Conservation (phyloP, 2,797 vertebrate genomes). For the Glyptemys insculpta region DNA sequence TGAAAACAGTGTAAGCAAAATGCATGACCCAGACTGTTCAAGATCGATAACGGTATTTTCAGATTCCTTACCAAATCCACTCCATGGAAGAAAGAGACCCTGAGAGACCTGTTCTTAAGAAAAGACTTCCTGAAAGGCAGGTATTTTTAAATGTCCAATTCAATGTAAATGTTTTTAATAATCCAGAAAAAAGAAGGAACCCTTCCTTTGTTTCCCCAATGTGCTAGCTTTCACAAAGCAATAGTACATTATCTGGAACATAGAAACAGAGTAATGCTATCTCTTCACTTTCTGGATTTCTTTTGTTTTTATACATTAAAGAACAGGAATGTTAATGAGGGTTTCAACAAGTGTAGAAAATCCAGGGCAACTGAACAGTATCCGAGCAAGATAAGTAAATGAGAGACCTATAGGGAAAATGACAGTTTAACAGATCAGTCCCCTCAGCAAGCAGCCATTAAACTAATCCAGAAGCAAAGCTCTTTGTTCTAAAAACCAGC, state of each 20-base stretch:
- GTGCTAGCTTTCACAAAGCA: neutral
- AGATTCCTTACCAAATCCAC: neutral
- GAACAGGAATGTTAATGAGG: neutral
- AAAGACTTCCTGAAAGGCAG: accelerated
- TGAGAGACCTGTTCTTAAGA: accelerated
- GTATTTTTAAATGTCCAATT: neutral
- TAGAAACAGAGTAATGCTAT: accelerated
- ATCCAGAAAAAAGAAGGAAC: accelerated
- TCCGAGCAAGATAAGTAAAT: neutral
- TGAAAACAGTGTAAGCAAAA: neutral
- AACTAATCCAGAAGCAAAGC: constrained; percentile 23
- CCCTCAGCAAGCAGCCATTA: accelerated
- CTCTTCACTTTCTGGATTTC: accelerated
- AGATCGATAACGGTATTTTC: neutral
- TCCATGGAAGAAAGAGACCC: neutral
- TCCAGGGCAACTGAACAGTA: neutral
- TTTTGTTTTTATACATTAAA: accelerated
- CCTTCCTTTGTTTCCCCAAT: neutral
- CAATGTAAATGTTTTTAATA: neutral
- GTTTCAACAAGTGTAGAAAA: neutral
- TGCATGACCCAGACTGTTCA: neutral
- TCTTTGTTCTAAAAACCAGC: constrained; percentile 9
- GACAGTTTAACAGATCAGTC: neutral
- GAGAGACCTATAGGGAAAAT: neutral
- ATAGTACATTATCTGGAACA: accelerated